phyloP scores from a whole-genome alignment of 2,797 vertebrate species.

The Tragopan temminckii region DNA sequence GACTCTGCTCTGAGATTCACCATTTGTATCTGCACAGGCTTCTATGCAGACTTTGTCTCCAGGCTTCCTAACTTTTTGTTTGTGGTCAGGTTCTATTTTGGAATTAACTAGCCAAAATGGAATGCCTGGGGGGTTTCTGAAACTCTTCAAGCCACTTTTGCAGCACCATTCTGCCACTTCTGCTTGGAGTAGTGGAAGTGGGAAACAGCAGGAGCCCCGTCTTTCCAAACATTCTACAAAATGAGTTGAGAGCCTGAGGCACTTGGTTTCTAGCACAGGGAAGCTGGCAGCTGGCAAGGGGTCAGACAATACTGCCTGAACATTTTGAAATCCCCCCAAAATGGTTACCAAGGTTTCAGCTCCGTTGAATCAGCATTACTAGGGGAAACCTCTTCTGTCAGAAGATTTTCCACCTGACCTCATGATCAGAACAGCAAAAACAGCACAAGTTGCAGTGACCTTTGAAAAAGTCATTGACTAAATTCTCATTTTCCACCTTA shows the following conservation, averaged over 20 bases:
- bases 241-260: neutral
- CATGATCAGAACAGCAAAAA: neutral
- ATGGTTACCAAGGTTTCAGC: neutral
- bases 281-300: neutral
- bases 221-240: neutral
- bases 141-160: neutral
- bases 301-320: neutral
- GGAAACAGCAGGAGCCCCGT: neutral
- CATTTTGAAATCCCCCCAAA: neutral
- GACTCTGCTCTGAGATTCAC: neutral
- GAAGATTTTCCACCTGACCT: neutral
- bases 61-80: neutral
- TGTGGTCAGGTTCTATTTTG: neutral
- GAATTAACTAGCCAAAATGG: fast-evolving
- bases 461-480: conserved; percentile 13
- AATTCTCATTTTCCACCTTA: neutral
- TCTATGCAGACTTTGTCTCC: fast-evolving
- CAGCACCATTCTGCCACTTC: neutral
- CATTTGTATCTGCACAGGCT: neutral
- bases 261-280: fast-evolving
- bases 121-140: neutral
- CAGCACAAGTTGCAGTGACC: neutral
- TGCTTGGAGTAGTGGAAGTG: fast-evolving
- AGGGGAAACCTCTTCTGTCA: neutral
- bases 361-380: neutral